Conservation (phyloP, 35 echinoderm and acorn worm species). For the Lytechinus pictus region DNA sequence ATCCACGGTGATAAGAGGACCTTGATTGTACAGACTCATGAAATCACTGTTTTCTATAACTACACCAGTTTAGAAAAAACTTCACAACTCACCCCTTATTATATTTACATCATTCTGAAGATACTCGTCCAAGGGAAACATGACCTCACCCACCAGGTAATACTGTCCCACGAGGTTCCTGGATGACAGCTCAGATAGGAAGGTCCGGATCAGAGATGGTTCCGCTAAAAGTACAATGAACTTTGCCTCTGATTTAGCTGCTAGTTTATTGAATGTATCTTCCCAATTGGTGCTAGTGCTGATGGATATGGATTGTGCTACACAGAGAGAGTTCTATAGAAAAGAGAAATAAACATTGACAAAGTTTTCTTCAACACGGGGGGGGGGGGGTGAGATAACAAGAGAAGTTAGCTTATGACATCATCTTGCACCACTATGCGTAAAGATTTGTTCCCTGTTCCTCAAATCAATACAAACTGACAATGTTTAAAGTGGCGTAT, state of each 20-base stretch:
- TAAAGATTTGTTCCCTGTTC: too few species aligned
- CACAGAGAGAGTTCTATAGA: slow-evolving; percentile 70
- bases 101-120: background rate
- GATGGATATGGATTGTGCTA: slow-evolving; percentile 61
- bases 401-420: too few species aligned
- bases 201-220: slow-evolving; percentile 20
- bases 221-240: slow-evolving; percentile 59
- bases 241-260: slow-evolving; percentile 61
- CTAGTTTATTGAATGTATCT: slow-evolving; percentile 55
- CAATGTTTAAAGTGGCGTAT: too few species aligned
- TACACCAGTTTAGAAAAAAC: too few species aligned
- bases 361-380: too few species aligned
- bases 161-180: slow-evolving; percentile 63
- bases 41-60: too few species aligned
- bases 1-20: too few species aligned
- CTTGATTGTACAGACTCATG: too few species aligned
- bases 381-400: too few species aligned
- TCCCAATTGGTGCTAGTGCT: slow-evolving; percentile 51
- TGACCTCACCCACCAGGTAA: slow-evolving; percentile 54
- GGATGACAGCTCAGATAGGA: slow-evolving; percentile 56
- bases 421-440: too few species aligned
- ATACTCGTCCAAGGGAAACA: slow-evolving; percentile 42
- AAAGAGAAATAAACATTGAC: background rate
- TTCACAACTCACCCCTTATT: background rate
- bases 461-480: too few species aligned